phyloP scores from a whole-genome alignment of 2,113 vertebrate genomes.

The Pyxicephalus adspersus region DNA sequence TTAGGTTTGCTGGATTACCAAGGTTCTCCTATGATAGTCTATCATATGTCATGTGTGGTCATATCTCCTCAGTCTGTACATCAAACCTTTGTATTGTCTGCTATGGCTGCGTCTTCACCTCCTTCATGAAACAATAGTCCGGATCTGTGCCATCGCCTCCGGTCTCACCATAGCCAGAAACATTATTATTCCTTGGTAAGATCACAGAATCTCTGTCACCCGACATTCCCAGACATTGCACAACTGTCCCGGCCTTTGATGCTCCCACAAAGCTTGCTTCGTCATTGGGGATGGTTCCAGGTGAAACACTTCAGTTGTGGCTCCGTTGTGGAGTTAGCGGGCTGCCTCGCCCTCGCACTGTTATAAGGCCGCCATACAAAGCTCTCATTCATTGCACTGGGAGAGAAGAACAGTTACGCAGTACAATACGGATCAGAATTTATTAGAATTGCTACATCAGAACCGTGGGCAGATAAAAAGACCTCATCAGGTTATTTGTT shows the following conservation, averaged over 20 bases:
- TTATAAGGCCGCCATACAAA: constrained; percentile 15
- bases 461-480: too few species aligned
- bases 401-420: neutral
- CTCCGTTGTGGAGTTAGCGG: constrained; percentile 16
- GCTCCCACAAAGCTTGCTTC: constrained; percentile 5
- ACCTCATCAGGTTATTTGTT: too few species aligned
- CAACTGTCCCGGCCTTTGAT: constrained; percentile 6
- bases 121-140: neutral
- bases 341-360: neutral
- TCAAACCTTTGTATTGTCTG: too few species aligned
- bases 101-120: too few species aligned
- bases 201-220: neutral
- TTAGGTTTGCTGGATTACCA: too few species aligned
- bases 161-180: too few species aligned
- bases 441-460: too few species aligned
- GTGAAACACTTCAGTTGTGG: constrained; percentile 32
- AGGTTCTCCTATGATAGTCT: too few species aligned
- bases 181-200: constrained; percentile 12
- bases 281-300: constrained; percentile 13
- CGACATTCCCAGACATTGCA: neutral
- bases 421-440: neutral
- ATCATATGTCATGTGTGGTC: too few species aligned
- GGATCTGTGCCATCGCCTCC: neutral
- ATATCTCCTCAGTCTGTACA: too few species aligned
- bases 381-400: neutral